Evolutionary conservation across 2,888 invertebrate species (phyloP), one percentile per base, ranked within the genome.

Genomic region (Patella caerulea): DNA sequence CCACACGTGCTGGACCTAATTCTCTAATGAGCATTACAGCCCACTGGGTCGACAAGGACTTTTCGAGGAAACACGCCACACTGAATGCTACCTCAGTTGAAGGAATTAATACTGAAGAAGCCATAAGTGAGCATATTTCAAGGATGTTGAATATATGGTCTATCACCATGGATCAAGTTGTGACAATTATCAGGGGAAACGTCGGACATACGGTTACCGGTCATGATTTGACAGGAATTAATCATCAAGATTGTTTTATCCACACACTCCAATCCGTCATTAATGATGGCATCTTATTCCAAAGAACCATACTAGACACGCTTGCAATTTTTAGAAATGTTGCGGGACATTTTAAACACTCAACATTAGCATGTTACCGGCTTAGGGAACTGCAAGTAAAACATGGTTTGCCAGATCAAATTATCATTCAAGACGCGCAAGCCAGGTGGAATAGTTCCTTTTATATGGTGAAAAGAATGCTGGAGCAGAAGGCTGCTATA

Each of bases 381-480:
- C 59, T 80, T 1, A 77, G 79, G 45, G 53, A 74, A 19, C 77
- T 80, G 54, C 65, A 73, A 29, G 77, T 74, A 45, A 19, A 70
- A 7, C 75, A 82, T 0, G 15, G 59, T 15, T 76, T 83, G 0
- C 79, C 82, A 29, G 17, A 78, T 2, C 76, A 82, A 24, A 82
- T 79, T 73, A 69, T 82, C 17, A 72, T 80, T 3, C 78, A 74
- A 3, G 80, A 80, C 74, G 75, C 76, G 2, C 71, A 34, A 11
- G 78, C 82, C 29, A 17, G 79, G n/a, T 82, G 82, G 82, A 80
- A 82, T 59, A 76, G 75, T 3, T 75, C 77, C 11, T 34, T 75
- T 19, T 78, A 80, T 17, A 80, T 82, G 82, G 54, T 75, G 3
- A 53, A 3, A 15, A 53, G 82, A 12, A 77, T 59, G n/a, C 55